Percentiles rank a stretch among this genome's conserved stretches.
Evolutionary conservation across 2,113 vertebrate species (phyloP).

Genomic region (Amphiprion ocellaris): DNA sequence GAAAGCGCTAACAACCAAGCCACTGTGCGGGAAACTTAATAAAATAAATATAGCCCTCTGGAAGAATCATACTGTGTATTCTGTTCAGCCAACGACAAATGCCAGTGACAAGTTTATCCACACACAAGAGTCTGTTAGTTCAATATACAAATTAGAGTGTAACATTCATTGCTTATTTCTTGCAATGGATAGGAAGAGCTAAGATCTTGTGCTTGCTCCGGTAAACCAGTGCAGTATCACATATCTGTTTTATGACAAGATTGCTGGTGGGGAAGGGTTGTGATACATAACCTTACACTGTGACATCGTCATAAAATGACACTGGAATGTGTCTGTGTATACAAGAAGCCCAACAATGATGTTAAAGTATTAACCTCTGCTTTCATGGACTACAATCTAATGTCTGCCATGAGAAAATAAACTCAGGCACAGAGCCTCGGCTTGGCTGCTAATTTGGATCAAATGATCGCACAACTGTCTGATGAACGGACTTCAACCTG

Average conservation of each 20-base stretch:
- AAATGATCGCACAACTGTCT: slow-evolving; percentile 13
- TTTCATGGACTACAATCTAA: slow-evolving; percentile 8
- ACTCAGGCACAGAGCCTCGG: not conserved
- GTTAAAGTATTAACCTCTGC: slow-evolving; percentile 17
- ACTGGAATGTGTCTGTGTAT: not conserved
- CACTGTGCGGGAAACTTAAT: too few species aligned
- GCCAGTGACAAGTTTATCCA: not conserved
- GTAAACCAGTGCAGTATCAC: not conserved
- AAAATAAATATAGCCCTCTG: too few species aligned
- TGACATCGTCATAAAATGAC: slow-evolving; percentile 9
- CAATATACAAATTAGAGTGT: too few species aligned
- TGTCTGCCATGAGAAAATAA: slow-evolving; percentile 27
- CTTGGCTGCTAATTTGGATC: slow-evolving; percentile 1
- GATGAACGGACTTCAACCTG: not conserved
- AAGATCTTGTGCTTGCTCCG: not conserved
- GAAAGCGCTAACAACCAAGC: too few species aligned
- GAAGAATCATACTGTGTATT: not conserved
- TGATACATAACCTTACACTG: not conserved
- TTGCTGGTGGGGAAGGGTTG: not conserved
- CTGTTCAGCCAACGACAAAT: not conserved
- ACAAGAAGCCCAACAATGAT: slow-evolving; percentile 5
- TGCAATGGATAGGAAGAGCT: not conserved
- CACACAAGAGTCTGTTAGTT: not conserved
- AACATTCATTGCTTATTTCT: not conserved
- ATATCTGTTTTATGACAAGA: slow-evolving; percentile 8